Conservation (phyloP, 64 coral and sea anemone species). For the Hydrozoanthus tunicans region DNA sequence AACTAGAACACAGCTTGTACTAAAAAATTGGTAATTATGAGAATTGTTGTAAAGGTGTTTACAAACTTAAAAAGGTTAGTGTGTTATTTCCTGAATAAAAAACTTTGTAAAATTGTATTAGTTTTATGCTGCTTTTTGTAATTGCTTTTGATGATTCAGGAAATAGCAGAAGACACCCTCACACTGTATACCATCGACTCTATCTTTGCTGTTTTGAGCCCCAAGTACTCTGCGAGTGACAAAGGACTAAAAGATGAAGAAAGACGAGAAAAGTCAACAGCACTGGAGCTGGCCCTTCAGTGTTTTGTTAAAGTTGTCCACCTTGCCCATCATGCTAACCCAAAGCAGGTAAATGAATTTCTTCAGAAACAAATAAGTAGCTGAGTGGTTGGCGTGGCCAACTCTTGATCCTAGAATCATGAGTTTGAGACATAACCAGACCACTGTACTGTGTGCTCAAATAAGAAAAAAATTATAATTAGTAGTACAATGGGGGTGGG, state of each 20-base stretch:
- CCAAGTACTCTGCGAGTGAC: background rate
- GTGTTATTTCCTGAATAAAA: too few species aligned
- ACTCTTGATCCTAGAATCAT: too few species aligned
- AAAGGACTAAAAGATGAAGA: background rate
- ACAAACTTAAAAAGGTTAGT: too few species aligned
- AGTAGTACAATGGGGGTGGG: too few species aligned
- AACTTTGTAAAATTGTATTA: background rate
- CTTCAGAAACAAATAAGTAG: too few species aligned
- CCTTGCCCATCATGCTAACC: constrained; percentile 22
- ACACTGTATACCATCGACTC: constrained; percentile 21
- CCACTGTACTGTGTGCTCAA: too few species aligned
- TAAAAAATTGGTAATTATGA: too few species aligned
- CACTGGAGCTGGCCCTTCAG: constrained; percentile 48
- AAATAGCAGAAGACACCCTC: constrained; percentile 25
- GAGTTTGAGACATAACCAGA: too few species aligned
- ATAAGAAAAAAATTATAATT: too few species aligned
- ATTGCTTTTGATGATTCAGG: background rate
- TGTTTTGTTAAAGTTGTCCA: constrained; percentile 68
- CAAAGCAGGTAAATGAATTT: constrained; percentile 14
- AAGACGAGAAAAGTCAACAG: constrained; percentile 6
- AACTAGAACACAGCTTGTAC: too few species aligned
- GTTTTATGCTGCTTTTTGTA: background rate
- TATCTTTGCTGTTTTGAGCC: constrained; percentile 19
- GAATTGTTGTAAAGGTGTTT: too few species aligned
- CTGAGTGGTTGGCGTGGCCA: too few species aligned